A percentile compares a stretch with the other conserved stretches of the same genome.
phyloP scores from a whole-genome alignment of 2,113 vertebrate genomes.

The Leucopsar rothschildi region DNA sequence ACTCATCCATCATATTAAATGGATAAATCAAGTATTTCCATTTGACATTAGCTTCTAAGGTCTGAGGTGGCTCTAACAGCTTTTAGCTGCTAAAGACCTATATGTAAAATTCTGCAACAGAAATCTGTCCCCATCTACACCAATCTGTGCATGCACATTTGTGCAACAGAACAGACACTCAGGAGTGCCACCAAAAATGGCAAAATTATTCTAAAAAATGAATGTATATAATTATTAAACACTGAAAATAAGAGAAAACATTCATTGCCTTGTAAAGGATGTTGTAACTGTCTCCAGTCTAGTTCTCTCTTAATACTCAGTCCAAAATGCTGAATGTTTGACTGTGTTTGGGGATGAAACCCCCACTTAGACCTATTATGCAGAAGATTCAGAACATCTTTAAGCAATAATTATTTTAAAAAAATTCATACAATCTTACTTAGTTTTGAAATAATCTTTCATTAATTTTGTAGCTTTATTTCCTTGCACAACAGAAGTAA shows the following conservation, averaged over 20 bases:
- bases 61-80: not conserved
- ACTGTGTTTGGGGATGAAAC: not conserved
- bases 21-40: not conserved
- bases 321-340: not conserved
- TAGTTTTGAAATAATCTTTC: not conserved
- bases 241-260: not conserved
- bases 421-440: not conserved
- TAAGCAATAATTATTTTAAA: not conserved
- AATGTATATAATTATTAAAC: not conserved
- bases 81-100: not conserved
- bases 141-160: rapidly evolving
- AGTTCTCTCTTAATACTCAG: not conserved
- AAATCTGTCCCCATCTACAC: not conserved
- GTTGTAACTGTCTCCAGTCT: not conserved
- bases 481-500: not conserved
- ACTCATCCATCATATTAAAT: not conserved
- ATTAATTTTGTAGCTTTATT: not conserved
- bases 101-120: not conserved
- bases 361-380: not conserved
- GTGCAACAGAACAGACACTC: not conserved
- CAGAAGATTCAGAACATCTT: not conserved
- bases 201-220: not conserved
- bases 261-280: not conserved
- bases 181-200: not conserved
- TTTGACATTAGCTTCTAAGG: not conserved